Percentiles rank a stretch among this genome's conserved stretches.
Evolutionary conservation across 1,140 invertebrate genomes (phyloP).

Genomic region (Sminthurides bifidus): DNA sequence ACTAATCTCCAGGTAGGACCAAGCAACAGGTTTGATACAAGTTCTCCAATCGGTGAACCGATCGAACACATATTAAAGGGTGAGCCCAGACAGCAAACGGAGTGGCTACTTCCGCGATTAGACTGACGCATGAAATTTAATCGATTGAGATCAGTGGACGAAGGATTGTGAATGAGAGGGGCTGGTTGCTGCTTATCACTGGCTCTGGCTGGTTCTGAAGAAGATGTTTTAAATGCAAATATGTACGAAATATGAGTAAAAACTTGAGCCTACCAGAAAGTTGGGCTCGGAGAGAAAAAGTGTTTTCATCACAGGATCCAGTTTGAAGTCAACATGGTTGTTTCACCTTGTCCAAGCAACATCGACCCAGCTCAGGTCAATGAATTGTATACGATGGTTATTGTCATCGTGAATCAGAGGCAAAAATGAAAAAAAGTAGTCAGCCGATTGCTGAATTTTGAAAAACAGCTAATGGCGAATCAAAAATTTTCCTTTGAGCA

Average conservation of each 20-base stretch:
- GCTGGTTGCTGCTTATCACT: constrained; percentile 1
- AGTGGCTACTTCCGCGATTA: too few relatives aligned
- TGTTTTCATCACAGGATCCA: constrained; percentile 27
- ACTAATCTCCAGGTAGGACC: too few relatives aligned
- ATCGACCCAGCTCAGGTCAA: constrained; percentile 25
- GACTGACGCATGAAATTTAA: too few relatives aligned
- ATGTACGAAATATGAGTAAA: not conserved
- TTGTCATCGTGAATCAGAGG: constrained; percentile 28
- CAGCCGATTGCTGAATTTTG: not conserved
- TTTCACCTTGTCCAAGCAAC: constrained; percentile 24
- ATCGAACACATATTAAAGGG: too few relatives aligned
- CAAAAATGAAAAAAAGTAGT: not conserved
- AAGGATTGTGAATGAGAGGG: not conserved
- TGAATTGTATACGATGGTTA: constrained; percentile 20
- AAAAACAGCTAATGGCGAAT: too few relatives aligned
- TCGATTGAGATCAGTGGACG: not conserved
- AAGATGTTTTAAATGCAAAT: too few relatives aligned
- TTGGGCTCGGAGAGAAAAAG: not conserved
- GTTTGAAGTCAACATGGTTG: constrained; percentile 17
- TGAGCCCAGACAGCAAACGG: too few relatives aligned
- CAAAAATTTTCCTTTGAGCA: not conserved
- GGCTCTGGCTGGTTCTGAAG: too few relatives aligned
- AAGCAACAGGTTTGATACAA: too few relatives aligned
- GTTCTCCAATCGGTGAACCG: too few relatives aligned
- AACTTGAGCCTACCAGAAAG: not conserved